Evolutionary conservation across 2,888 invertebrate genomes (phyloP), one percentile per base, ranked within the genome.

Genomic region (Schizaphis graminum): DNA sequence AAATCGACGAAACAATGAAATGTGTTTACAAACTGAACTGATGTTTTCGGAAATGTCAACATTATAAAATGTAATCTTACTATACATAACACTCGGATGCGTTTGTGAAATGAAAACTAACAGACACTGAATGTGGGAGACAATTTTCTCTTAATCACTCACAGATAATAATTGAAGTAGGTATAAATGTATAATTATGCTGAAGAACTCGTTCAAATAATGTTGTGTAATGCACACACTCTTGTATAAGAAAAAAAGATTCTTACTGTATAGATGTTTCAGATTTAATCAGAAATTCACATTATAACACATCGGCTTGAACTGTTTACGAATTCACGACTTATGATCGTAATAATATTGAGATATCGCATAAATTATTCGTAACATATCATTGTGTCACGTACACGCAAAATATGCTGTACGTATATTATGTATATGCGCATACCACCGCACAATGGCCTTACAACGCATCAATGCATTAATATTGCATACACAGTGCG

Each of bases 401-500:
- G 93, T 84, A 89, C 92, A 35, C 47, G 7, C 35, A 16, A 67
- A 26, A 89, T 7, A 35, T 13, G 28, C 3, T 16, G 47, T 35
- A 57, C 44, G 26, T 85, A 44, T 35, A 84, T 85, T 85, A 47
- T 47, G 24, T 41, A 86, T 28, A 11, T 47, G 24, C 24, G 10
- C 24, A 41, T 7, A 26, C 41, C 41, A 8, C 47, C 44, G 24
- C n/a, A 93, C 53, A 28, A 84, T 44, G 56, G 44, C 21, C 41
- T n/a, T 10, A 61, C 90, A 86, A 86, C 90, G 90, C 93, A 86
- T 57, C 61, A 53, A 61, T 86, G 93, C 85, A 94, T 90, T 91
- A 86, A 94, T 94, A 94, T 94, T 94, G 93, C 93, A 86, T 90
- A 61, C 61, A 90, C 86, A 49, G 57, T 53, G 85, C 93, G 93